Evolutionary conservation across 2,888 invertebrate genomes (phyloP), one percentile per base, ranked within the genome.

Genomic region (Ophion slaviceki): DNA sequence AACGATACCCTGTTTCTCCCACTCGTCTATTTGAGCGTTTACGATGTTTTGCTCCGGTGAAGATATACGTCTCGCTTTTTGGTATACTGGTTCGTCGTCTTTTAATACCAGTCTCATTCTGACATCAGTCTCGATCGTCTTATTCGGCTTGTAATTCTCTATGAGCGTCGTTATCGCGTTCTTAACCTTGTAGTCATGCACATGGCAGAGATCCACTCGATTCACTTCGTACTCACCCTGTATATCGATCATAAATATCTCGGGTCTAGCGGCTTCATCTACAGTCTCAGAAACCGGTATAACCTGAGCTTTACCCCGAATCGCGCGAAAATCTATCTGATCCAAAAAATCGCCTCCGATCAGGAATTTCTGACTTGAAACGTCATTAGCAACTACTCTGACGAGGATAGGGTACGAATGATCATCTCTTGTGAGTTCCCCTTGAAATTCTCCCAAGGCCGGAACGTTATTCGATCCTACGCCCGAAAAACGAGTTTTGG

Each of bases 1-100:
- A 1, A 88, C 82, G 1, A 91, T 87, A 1, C 86, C 87, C 17
- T 87, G 57, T 17, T 85, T 24, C 11, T 87, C 10, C 90, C 89
- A 89, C 17, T 86, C 66, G 1, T 89, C 82, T 11, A 89, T 80
- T 77, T 87, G 84, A 8, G 45, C 40, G 59, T 88, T 87, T 32
- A 89, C 88, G 14, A 76, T 79, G 14, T 84, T 40, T 66, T 80
- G 79, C 24, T 90, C 86, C 20, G 20, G 17, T 10, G 84, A 53
- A 7, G 89, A 72, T 11, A 90, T 67, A 20, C 89, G 71, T 72
- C 89, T 61, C 7, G 89, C 28, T 14, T 84, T 83, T 64, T 88
- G 84, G 61, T 68, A 77, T 0, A 82, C 82, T 57, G 87, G 85
- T 40, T 61, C 81, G 59, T 85, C 88, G 20, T 86, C 86, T 57